Base-by-base conservation (phyloP, 92 coral and sea anemone species). In the Micromussa lordhowensis region DNA sequence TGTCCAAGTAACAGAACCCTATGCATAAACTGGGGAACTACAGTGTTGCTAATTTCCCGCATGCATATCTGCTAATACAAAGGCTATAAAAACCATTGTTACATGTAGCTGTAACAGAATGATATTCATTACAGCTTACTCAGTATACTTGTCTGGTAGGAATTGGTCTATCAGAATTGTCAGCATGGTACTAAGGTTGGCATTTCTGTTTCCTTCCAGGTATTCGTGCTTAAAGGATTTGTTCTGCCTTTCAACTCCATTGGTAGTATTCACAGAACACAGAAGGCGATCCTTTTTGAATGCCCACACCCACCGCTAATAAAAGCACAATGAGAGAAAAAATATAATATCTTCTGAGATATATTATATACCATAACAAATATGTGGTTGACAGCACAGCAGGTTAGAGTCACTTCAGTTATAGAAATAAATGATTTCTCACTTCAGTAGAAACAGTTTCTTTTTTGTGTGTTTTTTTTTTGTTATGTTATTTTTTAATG, bases 261-360 rank as follows among this genome's bases (percentile, higher is more conserved):
- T 82, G 91, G 48, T 38, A 32, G 87, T 88, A 21, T 44, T 19
- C 19, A 88, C 87, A 14, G 77, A 24, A 28, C 68, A 28, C 63
- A 82, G 59, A 2, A 81, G 68, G 12, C 83, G 57, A 30, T 82
- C 78, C 40, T 88, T 82, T 36, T 66, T 57, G 44, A 81, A 88
- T 22, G 82, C 82, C 91, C 91, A 88, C 35, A 88, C 91, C 87
- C 91, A 88, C 44, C 84, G 70, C 91, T 75, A 59, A 29, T 5
- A 73, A 21, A 63, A 58, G 72, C 28, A 32, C 28, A 79, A 58
- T 53, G 83, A 49, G 16, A 79, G 40, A 32, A 55, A 58, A 79
- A 79, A 36, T 17, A 38, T 36, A 12, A 40, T 75, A 71, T 29
- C 55, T 7, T 75, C 57, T 1, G 57, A 75, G 6, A 38, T 38